Base-by-base conservation (phyloP, 2,113 vertebrate species). In the Pelodiscus sinensis region DNA sequence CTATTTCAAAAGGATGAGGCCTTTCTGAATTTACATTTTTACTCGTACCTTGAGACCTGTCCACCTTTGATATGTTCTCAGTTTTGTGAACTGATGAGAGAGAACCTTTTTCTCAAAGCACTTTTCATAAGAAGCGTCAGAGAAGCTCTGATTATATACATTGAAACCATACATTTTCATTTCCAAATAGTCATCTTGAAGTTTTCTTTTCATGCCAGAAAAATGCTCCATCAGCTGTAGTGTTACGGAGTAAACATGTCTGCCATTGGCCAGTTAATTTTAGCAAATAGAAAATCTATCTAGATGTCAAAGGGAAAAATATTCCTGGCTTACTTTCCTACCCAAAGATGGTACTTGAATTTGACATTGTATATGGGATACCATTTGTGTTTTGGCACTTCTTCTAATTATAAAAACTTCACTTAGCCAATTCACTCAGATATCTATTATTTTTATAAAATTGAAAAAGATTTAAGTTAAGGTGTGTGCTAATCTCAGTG, bases 291-390 rank as follows among this genome's bases (percentile, higher is more conserved):
- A 51, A 90, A 71, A 35, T 65, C 84, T 2, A 0, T 81, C 62
- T 81, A 52, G 78, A 71, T 93, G 71, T 94, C 88, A 90, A 91
- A 94, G 89, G 95, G 95, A 87, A 92, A 65, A 92, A 58, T 51
- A 87, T 83, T 68, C 92, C 85, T 84, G 44, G 52, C 93, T 86
- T 75, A 79, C 75, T 92, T 92, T 94, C 79, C 80, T 95, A 25
- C 94, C 95, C 88, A 92, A 90, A 97, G 94, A 92, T 56, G 94
- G 91, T 95, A 97, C 92, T 95, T 94, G 2, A 92, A 82, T 35
- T 92, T 51, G 12, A 62, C 89, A 19, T 80, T 91, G 90, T 2
- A 3, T 65, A 6, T 85, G 5, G 50, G 83, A 16, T 78, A 65
- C 16, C 1, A 6, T 21, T 89, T 92, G 75, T 93, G 31, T 73